Conservation (phyloP, 1,140 invertebrate species). For the Prorops nasuta region DNA sequence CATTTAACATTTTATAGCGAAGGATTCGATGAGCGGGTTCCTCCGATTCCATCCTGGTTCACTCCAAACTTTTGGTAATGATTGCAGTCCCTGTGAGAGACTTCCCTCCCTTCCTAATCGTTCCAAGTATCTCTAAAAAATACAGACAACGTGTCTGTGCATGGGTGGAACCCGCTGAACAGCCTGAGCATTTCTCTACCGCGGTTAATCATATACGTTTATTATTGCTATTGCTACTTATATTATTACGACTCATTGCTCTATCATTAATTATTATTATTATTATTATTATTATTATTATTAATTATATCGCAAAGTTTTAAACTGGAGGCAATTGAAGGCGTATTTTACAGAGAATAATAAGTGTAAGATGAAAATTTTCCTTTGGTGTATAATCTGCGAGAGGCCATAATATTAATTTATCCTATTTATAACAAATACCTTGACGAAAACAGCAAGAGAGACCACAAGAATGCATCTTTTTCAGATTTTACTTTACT, state of each 20-base stretch:
- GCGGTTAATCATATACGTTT: slow-evolving; percentile 30
- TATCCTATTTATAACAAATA: no score
- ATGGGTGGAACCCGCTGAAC: slow-evolving; percentile 7
- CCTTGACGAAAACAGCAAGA: slow-evolving; percentile 19
- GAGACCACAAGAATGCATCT: slow-evolving; percentile 33
- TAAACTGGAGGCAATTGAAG: slow-evolving; percentile 48
- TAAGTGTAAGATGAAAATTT: slow-evolving; percentile 24
- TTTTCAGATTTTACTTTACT: slow-evolving; percentile 41
- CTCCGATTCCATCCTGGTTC: no score
- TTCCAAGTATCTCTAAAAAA: no score
- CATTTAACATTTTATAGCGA: no score
- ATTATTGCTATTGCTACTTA: slow-evolving; percentile 20
- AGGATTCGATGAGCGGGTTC: no score
- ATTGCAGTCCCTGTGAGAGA: no score
- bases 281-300: slow-evolving; percentile 24
- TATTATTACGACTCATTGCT: background rate
- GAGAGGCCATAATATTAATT: slow-evolving; percentile 23
- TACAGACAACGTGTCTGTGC: no score
- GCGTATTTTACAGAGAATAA: slow-evolving; percentile 50
- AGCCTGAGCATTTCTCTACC: slow-evolving; percentile 28
- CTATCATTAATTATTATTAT: slow-evolving; percentile 17
- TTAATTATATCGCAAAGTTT: slow-evolving; percentile 9
- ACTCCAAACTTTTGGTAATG: no score
- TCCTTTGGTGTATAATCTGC: no score
- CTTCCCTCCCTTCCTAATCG: no score